These are phyloP conservation scores for Spodoptera frugiperda DNA, from an alignment of 1,140 invertebrate genomes.

Conservation along the genomic window DNA sequence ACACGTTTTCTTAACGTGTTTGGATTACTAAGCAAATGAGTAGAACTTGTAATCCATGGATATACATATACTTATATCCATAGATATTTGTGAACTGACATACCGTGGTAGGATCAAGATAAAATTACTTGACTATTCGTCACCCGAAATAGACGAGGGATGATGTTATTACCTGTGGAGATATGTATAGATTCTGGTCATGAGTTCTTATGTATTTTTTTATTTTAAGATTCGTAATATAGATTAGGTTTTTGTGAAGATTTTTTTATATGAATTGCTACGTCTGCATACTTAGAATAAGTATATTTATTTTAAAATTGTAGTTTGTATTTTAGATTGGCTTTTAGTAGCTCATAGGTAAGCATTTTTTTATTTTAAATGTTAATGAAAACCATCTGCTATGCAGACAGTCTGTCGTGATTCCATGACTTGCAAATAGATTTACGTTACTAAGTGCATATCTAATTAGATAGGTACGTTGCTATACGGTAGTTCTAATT, in stretches of 20 bases:
- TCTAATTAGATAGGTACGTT: conserved; percentile 16
- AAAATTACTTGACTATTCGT: background rate
- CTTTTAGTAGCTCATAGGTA: too few relatives aligned
- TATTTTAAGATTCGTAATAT: too few relatives aligned
- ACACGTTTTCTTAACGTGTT: conserved; percentile 16
- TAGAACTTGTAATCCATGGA: conserved; percentile 9
- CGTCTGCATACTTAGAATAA: too few relatives aligned
- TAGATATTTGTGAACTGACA: background rate
- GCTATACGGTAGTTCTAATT: too few relatives aligned
- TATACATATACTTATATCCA: too few relatives aligned
- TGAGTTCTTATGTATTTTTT: background rate
- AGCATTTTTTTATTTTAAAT: too few relatives aligned
- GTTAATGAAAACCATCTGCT: too few relatives aligned
- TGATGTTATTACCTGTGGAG: background rate
- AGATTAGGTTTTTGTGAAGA: too few relatives aligned
- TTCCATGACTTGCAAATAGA: too few relatives aligned
- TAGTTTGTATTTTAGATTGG: too few relatives aligned
- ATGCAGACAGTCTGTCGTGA: background rate
- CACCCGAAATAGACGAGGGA: conserved; percentile 8
- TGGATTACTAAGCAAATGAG: background rate
- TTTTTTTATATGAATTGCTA: too few relatives aligned
- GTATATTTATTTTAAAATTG: too few relatives aligned
- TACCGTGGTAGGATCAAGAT: conserved; percentile 13
- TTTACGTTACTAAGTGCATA: background rate
- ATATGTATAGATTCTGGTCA: background rate